Conservation (phyloP, 2,888 invertebrate genomes). For the Conops quadrifasciatus region DNA sequence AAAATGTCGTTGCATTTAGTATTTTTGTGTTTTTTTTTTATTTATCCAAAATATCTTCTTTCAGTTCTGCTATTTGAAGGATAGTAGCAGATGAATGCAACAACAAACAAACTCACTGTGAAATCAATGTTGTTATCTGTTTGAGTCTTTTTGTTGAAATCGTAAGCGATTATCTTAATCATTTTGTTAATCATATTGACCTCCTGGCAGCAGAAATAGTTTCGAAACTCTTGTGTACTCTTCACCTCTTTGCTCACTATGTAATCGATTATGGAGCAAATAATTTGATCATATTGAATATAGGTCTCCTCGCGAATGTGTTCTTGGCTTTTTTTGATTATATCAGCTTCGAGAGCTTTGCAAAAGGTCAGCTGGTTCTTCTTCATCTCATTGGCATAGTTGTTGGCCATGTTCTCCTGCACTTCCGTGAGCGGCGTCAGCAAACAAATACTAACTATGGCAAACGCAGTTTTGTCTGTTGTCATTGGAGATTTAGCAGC, state of each 20-base stretch:
- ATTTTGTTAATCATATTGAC: slow-evolving; percentile 51
- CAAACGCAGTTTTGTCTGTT: slow-evolving; percentile 35
- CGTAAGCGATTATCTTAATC: slow-evolving; percentile 49
- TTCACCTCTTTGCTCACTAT: slow-evolving; percentile 39
- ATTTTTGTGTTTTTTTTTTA: no score
- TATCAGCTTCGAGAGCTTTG: background rate
- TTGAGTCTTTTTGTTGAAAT: slow-evolving; percentile 53
- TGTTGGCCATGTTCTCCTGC: slow-evolving; percentile 2
- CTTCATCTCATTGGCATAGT: background rate
- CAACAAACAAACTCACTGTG: slow-evolving; percentile 36
- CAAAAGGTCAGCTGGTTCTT: slow-evolving; percentile 13
- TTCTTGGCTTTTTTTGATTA: background rate
- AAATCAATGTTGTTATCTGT: slow-evolving; percentile 54
- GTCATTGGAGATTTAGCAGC: background rate
- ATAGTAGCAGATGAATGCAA: background rate
- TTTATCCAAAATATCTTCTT: background rate
- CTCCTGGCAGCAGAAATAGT: slow-evolving; percentile 51
- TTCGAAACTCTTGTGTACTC: slow-evolving; percentile 40
- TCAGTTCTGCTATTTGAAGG: background rate
- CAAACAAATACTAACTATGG: slow-evolving; percentile 40
- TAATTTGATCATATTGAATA: slow-evolving; percentile 39
- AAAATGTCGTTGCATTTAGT: background rate
- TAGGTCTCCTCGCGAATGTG: slow-evolving; percentile 34
- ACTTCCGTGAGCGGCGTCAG: slow-evolving; percentile 39
- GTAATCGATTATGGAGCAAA: slow-evolving; percentile 38